Conservation (phyloP, 2,797 vertebrate genomes). For the Arrhamphus sclerolepis region DNA sequence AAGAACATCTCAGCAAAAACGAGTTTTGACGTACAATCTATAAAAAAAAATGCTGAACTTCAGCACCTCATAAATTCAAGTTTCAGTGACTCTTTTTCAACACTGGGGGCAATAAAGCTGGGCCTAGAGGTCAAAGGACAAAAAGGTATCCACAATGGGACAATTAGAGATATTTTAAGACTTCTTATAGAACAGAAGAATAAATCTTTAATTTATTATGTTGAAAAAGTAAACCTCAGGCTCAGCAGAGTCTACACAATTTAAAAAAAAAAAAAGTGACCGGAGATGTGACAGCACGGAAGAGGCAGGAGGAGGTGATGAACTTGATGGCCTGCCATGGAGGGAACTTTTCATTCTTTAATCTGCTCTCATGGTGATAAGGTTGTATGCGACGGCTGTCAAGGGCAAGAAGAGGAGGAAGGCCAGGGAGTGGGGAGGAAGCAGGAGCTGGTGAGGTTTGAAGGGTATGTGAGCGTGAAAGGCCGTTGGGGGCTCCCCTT, state of each 20-base stretch:
- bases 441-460: constrained; percentile 60
- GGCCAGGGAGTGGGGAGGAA: constrained; percentile 55
- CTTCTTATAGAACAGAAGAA: constrained; percentile 1
- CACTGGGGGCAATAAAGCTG: constrained; percentile 44
- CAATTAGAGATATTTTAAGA: neutral
- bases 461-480: constrained; percentile 62
- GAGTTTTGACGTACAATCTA: neutral
- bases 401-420: constrained; percentile 39
- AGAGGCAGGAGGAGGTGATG: neutral
- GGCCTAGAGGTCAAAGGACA: constrained; percentile 59
- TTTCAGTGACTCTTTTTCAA: constrained; percentile 30
- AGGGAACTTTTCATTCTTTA: constrained; percentile 41
- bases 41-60: neutral
- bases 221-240: neutral
- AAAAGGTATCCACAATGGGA: neutral
- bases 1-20: neutral
- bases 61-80: neutral
- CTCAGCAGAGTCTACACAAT: neutral
- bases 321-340: constrained; percentile 16
- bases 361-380: constrained; percentile 56
- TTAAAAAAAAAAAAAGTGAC: neutral
- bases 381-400: constrained; percentile 24
- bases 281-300: constrained; percentile 8
- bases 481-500: constrained; percentile 86
- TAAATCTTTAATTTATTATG: neutral